Percentiles rank a stretch among this genome's conserved stretches.
These are phyloP conservation scores for Trimorus sp. DNA, from an alignment of 2,888 invertebrate genomes.

Conservation along the genomic window DNA sequence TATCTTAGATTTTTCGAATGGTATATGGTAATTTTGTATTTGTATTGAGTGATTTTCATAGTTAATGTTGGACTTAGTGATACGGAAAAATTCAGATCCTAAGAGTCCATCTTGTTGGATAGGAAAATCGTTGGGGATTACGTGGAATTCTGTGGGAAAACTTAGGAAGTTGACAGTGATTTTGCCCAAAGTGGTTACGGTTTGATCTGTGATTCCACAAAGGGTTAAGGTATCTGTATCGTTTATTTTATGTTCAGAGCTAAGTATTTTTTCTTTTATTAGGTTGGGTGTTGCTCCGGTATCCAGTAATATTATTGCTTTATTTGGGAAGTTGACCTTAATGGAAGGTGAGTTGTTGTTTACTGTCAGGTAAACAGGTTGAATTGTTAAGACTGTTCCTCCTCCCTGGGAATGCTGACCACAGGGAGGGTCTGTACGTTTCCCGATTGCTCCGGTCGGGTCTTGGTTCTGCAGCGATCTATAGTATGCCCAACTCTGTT, in stretches of 20 bases:
- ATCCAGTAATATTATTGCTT: constrained; percentile 16
- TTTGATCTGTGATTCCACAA: constrained; percentile 5
- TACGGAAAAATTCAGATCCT: not conserved
- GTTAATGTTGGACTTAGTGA: too few species aligned
- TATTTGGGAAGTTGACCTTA: constrained; percentile 6
- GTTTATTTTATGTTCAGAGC: not conserved
- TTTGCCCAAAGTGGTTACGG: constrained; percentile 10
- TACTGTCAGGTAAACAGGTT: not conserved
- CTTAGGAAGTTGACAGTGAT: not conserved
- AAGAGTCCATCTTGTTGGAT: constrained; percentile 16
- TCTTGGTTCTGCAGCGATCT: too few species aligned
- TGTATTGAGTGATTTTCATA: too few species aligned
- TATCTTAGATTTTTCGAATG: too few species aligned
- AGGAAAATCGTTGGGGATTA: constrained; percentile 10
- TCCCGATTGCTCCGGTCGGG: too few species aligned
- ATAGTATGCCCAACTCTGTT: too few species aligned
- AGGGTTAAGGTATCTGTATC: not conserved
- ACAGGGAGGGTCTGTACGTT: too few species aligned
- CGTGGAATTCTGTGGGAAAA: constrained; percentile 1
- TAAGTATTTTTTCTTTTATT: too few species aligned
- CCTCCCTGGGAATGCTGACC: too few species aligned
- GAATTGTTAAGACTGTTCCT: not conserved
- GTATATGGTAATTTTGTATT: too few species aligned
- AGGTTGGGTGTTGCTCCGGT: constrained; percentile 14
- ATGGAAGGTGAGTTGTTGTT: not conserved